Evolutionary conservation across 2,888 invertebrate species (phyloP).

Genomic region (Cephus nigrinus): DNA sequence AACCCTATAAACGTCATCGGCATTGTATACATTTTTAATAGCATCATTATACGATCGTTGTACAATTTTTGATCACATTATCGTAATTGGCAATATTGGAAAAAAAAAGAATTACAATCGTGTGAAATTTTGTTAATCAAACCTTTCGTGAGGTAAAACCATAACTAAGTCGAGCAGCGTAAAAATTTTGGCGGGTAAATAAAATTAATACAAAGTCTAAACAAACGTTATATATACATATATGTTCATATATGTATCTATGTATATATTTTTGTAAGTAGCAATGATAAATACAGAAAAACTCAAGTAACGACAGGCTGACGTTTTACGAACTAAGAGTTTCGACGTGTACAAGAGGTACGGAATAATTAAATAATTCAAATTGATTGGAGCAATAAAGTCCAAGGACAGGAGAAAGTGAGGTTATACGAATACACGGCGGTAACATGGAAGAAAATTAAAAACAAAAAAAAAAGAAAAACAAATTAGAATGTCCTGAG

Average conservation of each 20-base stretch:
- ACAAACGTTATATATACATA: constrained; percentile 4
- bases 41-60: background rate
- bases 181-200: constrained; percentile 4
- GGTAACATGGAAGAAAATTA: constrained; percentile 16
- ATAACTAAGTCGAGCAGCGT: background rate
- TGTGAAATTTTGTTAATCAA: background rate
- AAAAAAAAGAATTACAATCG: background rate
- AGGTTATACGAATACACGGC: constrained; percentile 12
- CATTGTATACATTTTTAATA: background rate
- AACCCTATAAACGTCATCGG: background rate
- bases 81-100: background rate
- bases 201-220: background rate
- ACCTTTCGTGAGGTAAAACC: no score
- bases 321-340: constrained; percentile 22
- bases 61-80: background rate
- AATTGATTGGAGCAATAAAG: background rate
- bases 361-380: constrained; percentile 15
- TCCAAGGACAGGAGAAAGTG: background rate
- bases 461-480: constrained; percentile 22
- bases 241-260: constrained; percentile 3
- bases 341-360: background rate
- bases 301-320: constrained; percentile 24
- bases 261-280: constrained; percentile 12
- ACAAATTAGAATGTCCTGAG: constrained; percentile 5
- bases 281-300: constrained; percentile 24